A percentile compares a stretch with the other conserved stretches of the same genome.
These are phyloP conservation scores for Dicrurus megarhynchus DNA, from an alignment of 2,113 vertebrate species.

Conservation along the genomic window DNA sequence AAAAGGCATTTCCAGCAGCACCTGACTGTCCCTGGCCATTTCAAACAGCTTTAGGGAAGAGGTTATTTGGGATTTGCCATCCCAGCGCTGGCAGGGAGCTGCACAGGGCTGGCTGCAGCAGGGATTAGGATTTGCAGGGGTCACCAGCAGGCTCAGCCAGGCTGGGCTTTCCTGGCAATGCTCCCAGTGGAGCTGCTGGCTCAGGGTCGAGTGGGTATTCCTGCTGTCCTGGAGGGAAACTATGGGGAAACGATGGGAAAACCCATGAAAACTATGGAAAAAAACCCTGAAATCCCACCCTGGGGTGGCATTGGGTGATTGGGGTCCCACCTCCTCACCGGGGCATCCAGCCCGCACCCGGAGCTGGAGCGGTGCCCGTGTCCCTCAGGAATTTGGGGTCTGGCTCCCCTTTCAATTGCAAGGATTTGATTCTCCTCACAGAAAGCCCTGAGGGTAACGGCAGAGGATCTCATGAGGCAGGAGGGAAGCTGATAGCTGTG, in stretches of 20 bases:
- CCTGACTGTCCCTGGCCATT: accelerated
- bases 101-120: background rate
- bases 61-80: background rate
- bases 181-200: background rate
- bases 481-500: background rate
- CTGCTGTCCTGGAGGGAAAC: background rate
- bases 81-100: background rate
- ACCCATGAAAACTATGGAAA: accelerated
- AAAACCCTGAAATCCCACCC: accelerated
- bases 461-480: background rate
- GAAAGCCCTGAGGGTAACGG: background rate
- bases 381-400: accelerated
- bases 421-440: background rate
- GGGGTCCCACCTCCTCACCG: accelerated
- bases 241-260: accelerated
- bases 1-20: background rate
- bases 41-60: accelerated
- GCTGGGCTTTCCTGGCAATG: accelerated
- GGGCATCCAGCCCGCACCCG: too few species aligned
- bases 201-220: accelerated
- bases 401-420: accelerated
- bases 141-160: background rate
- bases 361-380: background rate
- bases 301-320: accelerated
- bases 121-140: background rate